phyloP scores from a whole-genome alignment of 2,888 invertebrate genomes.

The Hirtodrosophila histrioides region DNA sequence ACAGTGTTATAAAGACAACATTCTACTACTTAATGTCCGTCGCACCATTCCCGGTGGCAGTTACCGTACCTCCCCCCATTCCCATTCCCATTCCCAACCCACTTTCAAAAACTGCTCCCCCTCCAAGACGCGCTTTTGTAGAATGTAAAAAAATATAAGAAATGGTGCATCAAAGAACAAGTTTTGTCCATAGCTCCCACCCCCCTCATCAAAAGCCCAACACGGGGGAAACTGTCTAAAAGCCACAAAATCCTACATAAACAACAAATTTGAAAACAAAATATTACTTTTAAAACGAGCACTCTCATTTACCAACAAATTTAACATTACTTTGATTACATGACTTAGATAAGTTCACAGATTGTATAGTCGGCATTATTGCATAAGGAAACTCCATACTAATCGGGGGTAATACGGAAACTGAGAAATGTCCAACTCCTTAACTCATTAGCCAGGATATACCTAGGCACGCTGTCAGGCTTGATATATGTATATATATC shows the following conservation, averaged over 20 bases:
- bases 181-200: constrained; percentile 39
- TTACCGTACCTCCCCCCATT: constrained; percentile 15
- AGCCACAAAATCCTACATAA: constrained; percentile 62
- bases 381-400: too few species aligned
- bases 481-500: too few species aligned
- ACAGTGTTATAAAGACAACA: constrained; percentile 81
- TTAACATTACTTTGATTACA: constrained; percentile 55
- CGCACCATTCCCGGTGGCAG: constrained; percentile 53
- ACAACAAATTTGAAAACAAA: constrained; percentile 41
- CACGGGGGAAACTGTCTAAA: constrained; percentile 35
- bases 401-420: too few species aligned
- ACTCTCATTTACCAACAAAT: constrained; percentile 45
- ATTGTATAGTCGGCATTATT: too few species aligned
- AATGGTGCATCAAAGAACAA: constrained; percentile 70
- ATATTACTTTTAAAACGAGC: constrained; percentile 65
- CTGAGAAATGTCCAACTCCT: too few species aligned
- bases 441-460: too few species aligned
- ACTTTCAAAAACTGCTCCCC: too few species aligned
- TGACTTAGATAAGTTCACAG: background rate
- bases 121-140: constrained; percentile 18
- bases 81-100: background rate
- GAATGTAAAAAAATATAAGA: constrained; percentile 28
- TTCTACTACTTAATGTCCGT: constrained; percentile 77
- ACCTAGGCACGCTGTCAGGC: too few species aligned
- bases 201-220: constrained; percentile 13